Conservation (phyloP, 2,113 vertebrate genomes). For the Martes martes region DNA sequence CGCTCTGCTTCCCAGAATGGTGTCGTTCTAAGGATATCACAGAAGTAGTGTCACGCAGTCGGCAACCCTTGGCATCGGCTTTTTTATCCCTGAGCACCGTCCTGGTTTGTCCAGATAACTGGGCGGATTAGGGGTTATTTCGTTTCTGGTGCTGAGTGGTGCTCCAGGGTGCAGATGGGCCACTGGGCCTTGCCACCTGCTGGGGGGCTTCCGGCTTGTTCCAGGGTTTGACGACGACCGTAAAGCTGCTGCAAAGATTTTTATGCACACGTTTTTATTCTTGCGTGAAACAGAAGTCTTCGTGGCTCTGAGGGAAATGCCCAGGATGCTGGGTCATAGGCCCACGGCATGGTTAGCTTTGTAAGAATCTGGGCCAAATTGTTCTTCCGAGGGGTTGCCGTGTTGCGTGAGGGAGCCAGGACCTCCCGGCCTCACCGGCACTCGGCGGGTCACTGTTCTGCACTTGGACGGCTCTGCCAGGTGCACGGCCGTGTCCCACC, state of each 20-base stretch:
- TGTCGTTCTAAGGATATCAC: not conserved
- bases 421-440: not conserved
- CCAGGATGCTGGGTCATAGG: not conserved
- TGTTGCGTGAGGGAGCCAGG: not conserved
- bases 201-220: not conserved
- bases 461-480: not conserved
- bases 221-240: not conserved
- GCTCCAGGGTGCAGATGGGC: not conserved
- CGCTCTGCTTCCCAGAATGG: fast-evolving
- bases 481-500: fast-evolving
- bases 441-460: not conserved
- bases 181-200: no score
- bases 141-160: not conserved
- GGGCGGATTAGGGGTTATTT: not conserved
- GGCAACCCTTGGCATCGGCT: not conserved
- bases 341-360: not conserved
- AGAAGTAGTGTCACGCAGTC: not conserved
- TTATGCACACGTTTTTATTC: not conserved
- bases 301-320: not conserved
- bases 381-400: not conserved
- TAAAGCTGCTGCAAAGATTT: not conserved
- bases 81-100: not conserved
- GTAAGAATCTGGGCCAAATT: not conserved
- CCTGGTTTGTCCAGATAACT: not conserved
- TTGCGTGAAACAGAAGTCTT: not conserved